These are phyloP conservation scores for Lagorchestes hirsutus DNA, from an alignment of 2,797 vertebrate species.

Conservation along the genomic window DNA sequence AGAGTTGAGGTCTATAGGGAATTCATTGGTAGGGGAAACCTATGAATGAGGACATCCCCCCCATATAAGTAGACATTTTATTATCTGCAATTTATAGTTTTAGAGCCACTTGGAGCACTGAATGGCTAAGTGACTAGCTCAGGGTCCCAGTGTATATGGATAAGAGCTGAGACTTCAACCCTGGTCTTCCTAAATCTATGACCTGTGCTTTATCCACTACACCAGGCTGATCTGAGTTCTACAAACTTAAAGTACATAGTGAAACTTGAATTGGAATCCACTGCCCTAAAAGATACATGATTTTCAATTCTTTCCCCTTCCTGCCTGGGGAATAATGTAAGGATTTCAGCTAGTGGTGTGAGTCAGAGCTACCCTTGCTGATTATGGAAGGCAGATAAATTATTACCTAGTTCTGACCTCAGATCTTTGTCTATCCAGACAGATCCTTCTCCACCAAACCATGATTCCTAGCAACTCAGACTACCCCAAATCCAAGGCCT, in stretches of 20 bases:
- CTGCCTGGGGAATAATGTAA: background rate
- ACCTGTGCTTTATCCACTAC: too few species aligned
- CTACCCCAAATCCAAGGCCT: background rate
- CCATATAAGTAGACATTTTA: background rate
- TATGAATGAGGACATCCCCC: background rate
- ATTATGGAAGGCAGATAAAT: background rate
- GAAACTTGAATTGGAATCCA: background rate
- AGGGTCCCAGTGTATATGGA: too few species aligned
- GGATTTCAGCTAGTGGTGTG: background rate
- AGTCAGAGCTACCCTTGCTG: background rate
- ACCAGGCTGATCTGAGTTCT: too few species aligned
- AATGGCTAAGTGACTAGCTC: background rate
- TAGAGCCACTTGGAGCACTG: background rate
- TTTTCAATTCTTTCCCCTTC: background rate
- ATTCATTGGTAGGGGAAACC: background rate
- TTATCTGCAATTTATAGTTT: background rate
- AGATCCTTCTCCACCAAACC: background rate
- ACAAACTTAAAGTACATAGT: too few species aligned
- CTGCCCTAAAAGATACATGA: background rate
- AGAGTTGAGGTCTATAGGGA: background rate
- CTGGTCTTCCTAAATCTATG: too few species aligned
- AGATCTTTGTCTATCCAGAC: background rate
- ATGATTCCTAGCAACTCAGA: background rate
- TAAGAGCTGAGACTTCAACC: too few species aligned
- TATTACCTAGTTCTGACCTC: background rate